Percentiles rank a stretch among this genome's conserved stretches.
These are phyloP conservation scores for Sycophila texana DNA, from an alignment of 2,888 invertebrate genomes.

Conservation along the genomic window DNA sequence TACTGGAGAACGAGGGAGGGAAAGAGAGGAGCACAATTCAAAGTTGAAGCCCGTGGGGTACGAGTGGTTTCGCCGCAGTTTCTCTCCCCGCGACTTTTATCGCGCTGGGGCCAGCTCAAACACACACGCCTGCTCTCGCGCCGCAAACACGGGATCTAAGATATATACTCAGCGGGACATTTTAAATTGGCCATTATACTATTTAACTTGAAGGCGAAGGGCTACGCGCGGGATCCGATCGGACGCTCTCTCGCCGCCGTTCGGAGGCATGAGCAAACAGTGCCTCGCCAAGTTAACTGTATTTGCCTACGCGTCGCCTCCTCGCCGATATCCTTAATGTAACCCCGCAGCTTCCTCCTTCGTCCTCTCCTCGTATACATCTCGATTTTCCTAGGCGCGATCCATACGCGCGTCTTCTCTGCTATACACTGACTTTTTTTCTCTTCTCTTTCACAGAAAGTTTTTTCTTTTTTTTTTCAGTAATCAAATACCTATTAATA, in stretches of 20 bases:
- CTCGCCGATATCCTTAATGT: conserved; percentile 67
- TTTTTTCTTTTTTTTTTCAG: conserved; percentile 4
- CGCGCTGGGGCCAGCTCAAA: conserved; percentile 45
- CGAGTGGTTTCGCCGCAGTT: conserved; percentile 33
- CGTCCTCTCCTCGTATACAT: neutral
- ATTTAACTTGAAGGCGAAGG: conserved; percentile 73
- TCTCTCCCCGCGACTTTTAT: conserved; percentile 42
- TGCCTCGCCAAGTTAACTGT: conserved; percentile 67
- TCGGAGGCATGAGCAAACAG: conserved; percentile 69
- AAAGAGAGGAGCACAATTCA: conserved; percentile 40
- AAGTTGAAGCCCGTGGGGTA: conserved; percentile 55
- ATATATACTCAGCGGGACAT: conserved; percentile 66
- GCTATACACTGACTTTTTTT: neutral
- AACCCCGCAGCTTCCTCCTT: conserved; percentile 44
- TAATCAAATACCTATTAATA: too few species aligned
- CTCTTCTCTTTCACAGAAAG: conserved; percentile 7
- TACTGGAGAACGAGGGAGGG: neutral
- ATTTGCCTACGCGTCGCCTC: conserved; percentile 71
- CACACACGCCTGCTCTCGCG: conserved; percentile 9
- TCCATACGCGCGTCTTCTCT: too few species aligned
- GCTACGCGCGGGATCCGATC: too few species aligned
- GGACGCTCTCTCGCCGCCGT: conserved; percentile 2
- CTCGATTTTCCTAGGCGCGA: neutral
- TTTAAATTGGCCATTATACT: conserved; percentile 76
- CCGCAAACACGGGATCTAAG: conserved; percentile 69